phyloP scores from a whole-genome alignment of 2,797 vertebrate species.

The Urophycis tenuis region DNA sequence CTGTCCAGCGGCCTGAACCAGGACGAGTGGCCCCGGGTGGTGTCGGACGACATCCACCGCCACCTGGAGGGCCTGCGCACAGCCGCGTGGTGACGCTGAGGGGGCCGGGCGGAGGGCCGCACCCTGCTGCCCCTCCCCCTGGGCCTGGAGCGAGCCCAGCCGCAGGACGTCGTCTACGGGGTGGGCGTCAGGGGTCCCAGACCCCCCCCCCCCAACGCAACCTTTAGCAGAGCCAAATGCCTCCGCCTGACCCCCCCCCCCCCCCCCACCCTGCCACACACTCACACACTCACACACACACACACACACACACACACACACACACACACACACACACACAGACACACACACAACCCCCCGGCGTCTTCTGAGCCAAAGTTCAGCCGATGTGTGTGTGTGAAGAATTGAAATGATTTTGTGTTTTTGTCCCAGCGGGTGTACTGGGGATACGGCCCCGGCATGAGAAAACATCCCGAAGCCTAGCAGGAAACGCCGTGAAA shows the following conservation, averaged over 20 bases:
- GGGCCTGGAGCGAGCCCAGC: constrained; percentile 55
- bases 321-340: constrained; percentile 46
- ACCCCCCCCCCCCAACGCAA: neutral
- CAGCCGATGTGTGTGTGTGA: constrained; percentile 83
- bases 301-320: constrained; percentile 41
- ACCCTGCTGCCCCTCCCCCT: constrained; percentile 63
- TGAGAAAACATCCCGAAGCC: neutral
- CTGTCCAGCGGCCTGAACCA: constrained; percentile 69
- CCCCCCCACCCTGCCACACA: constrained; percentile 31
- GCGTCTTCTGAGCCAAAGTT: constrained; percentile 40
- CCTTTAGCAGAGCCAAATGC: constrained; percentile 53
- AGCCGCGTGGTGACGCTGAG: constrained; percentile 59
- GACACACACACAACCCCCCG: constrained; percentile 10
- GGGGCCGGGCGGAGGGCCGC: constrained; percentile 61
- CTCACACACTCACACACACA: neutral
- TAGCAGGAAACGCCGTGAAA: neutral
- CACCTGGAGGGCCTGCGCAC: constrained; percentile 65
- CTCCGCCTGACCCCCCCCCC: no score
- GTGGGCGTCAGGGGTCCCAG: constrained; percentile 35
- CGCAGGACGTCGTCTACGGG: constrained; percentile 46
- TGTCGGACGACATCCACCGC: constrained; percentile 64
- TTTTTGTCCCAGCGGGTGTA: neutral
- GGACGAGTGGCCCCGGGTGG: constrained; percentile 61
- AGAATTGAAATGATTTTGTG: constrained; percentile 63
- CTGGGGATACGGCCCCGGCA: neutral